Evolutionary conservation across 2,113 vertebrate species (phyloP), one percentile per base, ranked within the genome.

Genomic region (Baryphthengus martii): DNA sequence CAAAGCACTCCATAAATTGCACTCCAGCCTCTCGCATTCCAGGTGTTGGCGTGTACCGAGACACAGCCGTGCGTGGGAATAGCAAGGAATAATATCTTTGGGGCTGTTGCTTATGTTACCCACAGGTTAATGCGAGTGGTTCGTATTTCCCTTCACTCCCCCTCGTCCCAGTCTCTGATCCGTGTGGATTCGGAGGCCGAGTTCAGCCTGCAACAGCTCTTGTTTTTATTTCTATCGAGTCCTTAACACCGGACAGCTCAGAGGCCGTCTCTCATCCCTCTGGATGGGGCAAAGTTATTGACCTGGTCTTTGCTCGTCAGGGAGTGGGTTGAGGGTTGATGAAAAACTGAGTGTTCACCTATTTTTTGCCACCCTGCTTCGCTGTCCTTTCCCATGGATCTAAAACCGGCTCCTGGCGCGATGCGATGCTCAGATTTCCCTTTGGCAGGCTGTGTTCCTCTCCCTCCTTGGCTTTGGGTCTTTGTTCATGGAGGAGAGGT

Each of bases 1-100:
- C 88, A 44, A 42, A 88, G 82, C 90, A 91, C 95, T 91, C 88
- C 95, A 96, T 97, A 96, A 96, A 96, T 96, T 52, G 75, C 12
- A 4, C 78, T 91, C 70, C 67, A 67, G 71, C 85, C 89, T n/a
- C 56, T 40, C 13, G 11, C 72, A 74, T 91, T 93, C 95, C 93
- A 91, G 90, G 88, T 88, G 78, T 63, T 85, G 90, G 90, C 10
- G 3, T 0, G 0, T 17, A 44, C 44, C 1, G 2, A 62, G 88
- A 19, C 59, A 62, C 21, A 90, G 88, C 72, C 7, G 1, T 66
- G 79, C 5, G 59, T 95, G 94, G 93, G 94, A 92, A 84, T 53
- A 50, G 72, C 70, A 73, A 73, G 95, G 80, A 88, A 91, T 59
- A 15, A 66, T 70, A 21, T 86, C 90, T 91, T 21, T 52, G 82